Conservation (phyloP, 2,888 invertebrate genomes). For the Stegana nigrithorax region DNA sequence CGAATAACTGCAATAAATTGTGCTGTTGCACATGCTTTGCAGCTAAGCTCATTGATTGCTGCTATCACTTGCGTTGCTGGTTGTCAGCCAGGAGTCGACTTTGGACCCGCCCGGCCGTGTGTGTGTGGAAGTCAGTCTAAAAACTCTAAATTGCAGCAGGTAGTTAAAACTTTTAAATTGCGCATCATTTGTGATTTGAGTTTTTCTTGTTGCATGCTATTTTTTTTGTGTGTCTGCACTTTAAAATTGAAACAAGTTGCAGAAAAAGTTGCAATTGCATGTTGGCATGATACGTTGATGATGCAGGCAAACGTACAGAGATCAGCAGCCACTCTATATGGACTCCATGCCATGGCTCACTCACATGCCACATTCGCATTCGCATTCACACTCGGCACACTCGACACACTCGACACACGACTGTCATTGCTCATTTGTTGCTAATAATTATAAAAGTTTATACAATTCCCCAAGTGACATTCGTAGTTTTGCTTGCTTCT, state of each 20-base stretch:
- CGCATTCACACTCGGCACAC: not conserved
- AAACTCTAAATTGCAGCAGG: too few relatives aligned
- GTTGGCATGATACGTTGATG: too few relatives aligned
- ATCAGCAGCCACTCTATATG: not conserved
- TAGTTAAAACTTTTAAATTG: constrained; percentile 60
- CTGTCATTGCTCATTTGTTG: constrained; percentile 61
- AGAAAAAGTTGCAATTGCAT: too few relatives aligned
- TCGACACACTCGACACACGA: not conserved
- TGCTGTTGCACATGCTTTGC: too few relatives aligned
- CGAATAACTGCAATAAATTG: too few relatives aligned
- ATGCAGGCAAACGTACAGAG: constrained; percentile 28
- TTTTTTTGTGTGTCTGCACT: constrained; percentile 17
- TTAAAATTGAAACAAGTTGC: constrained; percentile 10
- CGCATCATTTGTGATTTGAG: constrained; percentile 46
- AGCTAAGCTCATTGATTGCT: too few relatives aligned
- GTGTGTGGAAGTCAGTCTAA: too few relatives aligned
- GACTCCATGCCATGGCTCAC: too few relatives aligned
- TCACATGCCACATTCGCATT: too few relatives aligned
- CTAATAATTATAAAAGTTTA: constrained; percentile 60
- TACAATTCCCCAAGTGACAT: constrained; percentile 45
- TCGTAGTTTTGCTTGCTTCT: constrained; percentile 18
- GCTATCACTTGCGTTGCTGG: too few relatives aligned
- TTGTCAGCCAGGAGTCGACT: too few relatives aligned
- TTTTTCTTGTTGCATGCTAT: not conserved
- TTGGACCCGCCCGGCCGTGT: too few relatives aligned